Conservation (phyloP, 1,140 invertebrate species). For the Zophobas atratus region DNA sequence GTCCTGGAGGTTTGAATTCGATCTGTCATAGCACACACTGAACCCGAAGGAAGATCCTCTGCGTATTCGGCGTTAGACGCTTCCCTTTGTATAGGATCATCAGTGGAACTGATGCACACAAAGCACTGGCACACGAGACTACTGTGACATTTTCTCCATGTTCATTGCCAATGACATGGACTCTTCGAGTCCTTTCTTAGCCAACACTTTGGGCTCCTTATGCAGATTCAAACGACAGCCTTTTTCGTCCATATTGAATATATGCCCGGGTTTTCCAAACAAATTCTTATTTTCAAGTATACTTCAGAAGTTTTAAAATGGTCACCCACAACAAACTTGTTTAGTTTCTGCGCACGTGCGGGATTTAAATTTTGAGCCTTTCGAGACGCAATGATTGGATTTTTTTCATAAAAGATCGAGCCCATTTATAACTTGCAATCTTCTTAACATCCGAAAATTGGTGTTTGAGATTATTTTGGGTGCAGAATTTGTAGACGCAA, state of each 20-base stretch:
- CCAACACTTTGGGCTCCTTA: constrained; percentile 62
- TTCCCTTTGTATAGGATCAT: constrained; percentile 63
- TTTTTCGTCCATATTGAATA: constrained; percentile 68
- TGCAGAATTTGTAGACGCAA: constrained; percentile 58
- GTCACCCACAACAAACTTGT: constrained; percentile 59
- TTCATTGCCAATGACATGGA: constrained; percentile 65
- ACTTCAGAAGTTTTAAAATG: constrained; percentile 58
- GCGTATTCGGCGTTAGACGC: constrained; percentile 60
- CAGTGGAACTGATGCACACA: constrained; percentile 61
- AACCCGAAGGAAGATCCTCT: constrained; percentile 63
- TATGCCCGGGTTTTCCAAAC: constrained; percentile 55
- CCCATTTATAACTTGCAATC: constrained; percentile 45
- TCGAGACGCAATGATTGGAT: constrained; percentile 55
- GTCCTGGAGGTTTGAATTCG: constrained; percentile 63
- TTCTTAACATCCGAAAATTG: constrained; percentile 53
- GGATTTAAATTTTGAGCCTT: constrained; percentile 62
- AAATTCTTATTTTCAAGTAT: constrained; percentile 56
- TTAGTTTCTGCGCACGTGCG: constrained; percentile 62
- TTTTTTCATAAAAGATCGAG: constrained; percentile 55
- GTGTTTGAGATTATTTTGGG: constrained; percentile 52
- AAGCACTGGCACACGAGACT: constrained; percentile 65
- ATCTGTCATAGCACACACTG: constrained; percentile 60
- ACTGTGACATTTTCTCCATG: constrained; percentile 67
- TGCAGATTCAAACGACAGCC: constrained; percentile 63
- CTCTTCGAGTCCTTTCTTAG: constrained; percentile 64